Evolutionary conservation across 1,140 invertebrate genomes (phyloP), one percentile per base, ranked within the genome.

Genomic region (Stenopsyche tienmushanensis): DNA sequence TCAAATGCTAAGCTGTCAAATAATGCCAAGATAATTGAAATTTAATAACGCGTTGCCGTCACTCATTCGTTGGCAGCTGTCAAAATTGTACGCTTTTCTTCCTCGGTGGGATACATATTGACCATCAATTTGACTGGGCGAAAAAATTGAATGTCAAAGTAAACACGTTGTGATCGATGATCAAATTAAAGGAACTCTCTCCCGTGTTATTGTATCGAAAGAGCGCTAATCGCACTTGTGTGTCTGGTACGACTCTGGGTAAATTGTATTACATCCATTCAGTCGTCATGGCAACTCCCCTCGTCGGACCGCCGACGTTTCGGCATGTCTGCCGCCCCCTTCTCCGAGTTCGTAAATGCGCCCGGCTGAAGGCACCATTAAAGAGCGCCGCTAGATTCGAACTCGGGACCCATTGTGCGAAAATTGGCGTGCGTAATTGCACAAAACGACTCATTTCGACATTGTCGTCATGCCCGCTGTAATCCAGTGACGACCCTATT

Each of bases 271-370:
- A 55, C 52, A 50, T 50, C 47, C 13, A 50, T 50, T 50, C 57
- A 60, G 57, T 60, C 42, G 57, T 47, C 57, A 60, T 60, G 57
- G 57, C 42, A 60, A 60, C 57, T 60, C 57, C 57, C 57, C 42
- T 15, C 9, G 21, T 9, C 18, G 47, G 21, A n/a, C 25, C 26
- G 20, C 52, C 5, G 34, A 58, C 42, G 54, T 57, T 57, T 57
- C 34, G 54, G 29, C 52, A 44, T 25, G 55, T 45, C 55, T 15
- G 25, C 2, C 13, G 9, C 44, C 1, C 29, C 55, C 55, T 41
- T 29, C 52, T 13, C 24, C 7, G 18, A 29, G 13, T 13, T 21
- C 20, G 23, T 25, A 25, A 24, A 9, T 1, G 23, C 8, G 24
- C 15, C 18, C 24, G 13, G 2, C 15, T 34, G 13, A 34, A 34